These are phyloP conservation scores for Brachypteracias leptosomus DNA, from an alignment of 2,113 vertebrate genomes.

Conservation along the genomic window DNA sequence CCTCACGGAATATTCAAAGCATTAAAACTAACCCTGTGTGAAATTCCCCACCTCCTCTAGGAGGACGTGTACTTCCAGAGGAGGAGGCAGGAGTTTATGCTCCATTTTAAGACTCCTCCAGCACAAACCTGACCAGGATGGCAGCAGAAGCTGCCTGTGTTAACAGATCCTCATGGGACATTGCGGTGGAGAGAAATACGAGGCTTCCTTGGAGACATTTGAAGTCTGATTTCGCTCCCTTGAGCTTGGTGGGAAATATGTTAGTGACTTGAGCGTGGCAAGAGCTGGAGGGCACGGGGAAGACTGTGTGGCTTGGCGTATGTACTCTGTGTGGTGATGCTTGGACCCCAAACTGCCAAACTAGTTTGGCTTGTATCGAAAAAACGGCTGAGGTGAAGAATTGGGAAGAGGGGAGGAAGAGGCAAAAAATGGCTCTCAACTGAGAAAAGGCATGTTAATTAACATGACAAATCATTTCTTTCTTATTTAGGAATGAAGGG, in stretches of 20 bases:
- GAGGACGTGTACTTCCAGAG: neutral
- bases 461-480: too few relatives aligned
- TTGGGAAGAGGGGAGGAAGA: neutral
- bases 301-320: fast-evolving
- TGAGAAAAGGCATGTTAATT: neutral
- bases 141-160: neutral
- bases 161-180: neutral
- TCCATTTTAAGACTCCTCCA: slow-evolving; percentile 36
- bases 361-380: neutral
- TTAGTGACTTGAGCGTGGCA: fast-evolving
- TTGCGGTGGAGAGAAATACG: neutral
- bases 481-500: neutral
- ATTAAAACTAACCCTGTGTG: slow-evolving; percentile 57
- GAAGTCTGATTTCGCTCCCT: neutral
- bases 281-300: neutral
- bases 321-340: fast-evolving
- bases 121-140: neutral
- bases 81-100: slow-evolving; percentile 45
- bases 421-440: neutral
- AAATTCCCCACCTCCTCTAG: slow-evolving; percentile 26
- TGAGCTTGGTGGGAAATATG: neutral
- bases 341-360: neutral
- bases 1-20: slow-evolving; percentile 24
- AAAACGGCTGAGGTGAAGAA: neutral
- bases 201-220: slow-evolving; percentile 5